Conservation (phyloP, 2,888 invertebrate genomes). For the Dromius quadrimaculatus region DNA sequence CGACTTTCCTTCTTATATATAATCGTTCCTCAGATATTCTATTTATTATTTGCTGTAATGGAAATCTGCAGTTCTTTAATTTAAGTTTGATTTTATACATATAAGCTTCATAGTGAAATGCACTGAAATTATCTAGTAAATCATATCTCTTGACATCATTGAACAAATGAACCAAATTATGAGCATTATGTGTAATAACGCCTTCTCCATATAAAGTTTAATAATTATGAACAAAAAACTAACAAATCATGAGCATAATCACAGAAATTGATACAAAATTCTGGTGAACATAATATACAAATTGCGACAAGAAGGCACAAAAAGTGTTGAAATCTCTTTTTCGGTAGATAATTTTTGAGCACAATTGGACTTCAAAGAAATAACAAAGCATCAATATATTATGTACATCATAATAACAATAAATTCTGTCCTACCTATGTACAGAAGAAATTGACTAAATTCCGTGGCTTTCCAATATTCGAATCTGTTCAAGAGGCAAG, state of each 20-base stretch:
- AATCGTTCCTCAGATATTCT: constrained; percentile 1
- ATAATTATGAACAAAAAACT: constrained; percentile 55
- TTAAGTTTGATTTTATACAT: constrained; percentile 47
- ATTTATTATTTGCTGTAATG: constrained; percentile 1
- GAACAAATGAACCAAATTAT: constrained; percentile 55
- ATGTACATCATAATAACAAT: neutral
- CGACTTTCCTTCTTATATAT: neutral
- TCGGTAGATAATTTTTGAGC: neutral
- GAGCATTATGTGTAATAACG: constrained; percentile 56
- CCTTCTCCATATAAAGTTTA: constrained; percentile 54
- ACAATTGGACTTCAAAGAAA: neutral
- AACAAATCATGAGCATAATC: constrained; percentile 53
- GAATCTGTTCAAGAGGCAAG: too few relatives aligned
- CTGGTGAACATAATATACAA: constrained; percentile 7
- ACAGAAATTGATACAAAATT: constrained; percentile 17
- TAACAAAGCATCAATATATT: neutral
- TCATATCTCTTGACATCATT: constrained; percentile 53
- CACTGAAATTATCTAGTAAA: constrained; percentile 47
- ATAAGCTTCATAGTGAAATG: constrained; percentile 52
- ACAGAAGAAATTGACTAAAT: constrained; percentile 9
- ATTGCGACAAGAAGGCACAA: constrained; percentile 2
- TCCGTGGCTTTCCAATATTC: neutral
- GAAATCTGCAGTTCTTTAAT: constrained; percentile 14
- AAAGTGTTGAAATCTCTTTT: constrained; percentile 3
- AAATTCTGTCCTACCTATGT: neutral